Evolutionary conservation across 2,888 invertebrate genomes (phyloP).

Genomic region (Galerucella nymphaeae): DNA sequence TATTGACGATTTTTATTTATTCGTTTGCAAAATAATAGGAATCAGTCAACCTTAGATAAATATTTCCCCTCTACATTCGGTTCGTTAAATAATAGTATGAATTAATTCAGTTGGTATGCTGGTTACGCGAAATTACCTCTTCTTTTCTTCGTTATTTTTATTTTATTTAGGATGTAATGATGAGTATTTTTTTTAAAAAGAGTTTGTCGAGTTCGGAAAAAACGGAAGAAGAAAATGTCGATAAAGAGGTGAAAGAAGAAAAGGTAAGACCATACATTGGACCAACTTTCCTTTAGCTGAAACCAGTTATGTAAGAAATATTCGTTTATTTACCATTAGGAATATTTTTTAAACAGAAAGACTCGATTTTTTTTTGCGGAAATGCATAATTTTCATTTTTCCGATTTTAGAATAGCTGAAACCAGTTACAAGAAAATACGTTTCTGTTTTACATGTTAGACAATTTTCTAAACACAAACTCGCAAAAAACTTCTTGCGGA

Average conservation of each 20-base stretch:
- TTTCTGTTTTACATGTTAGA: too few species aligned
- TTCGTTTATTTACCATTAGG: too few species aligned
- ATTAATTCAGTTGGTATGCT: slow-evolving; percentile 21
- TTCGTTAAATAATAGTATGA: slow-evolving; percentile 24
- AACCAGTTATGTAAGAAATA: too few species aligned
- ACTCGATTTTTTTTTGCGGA: too few species aligned
- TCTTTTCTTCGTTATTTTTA: background rate
- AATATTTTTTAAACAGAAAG: too few species aligned
- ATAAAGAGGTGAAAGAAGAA: slow-evolving; percentile 1
- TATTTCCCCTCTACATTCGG: slow-evolving; percentile 27
- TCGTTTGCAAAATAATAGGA: slow-evolving; percentile 34
- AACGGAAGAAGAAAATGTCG: background rate
- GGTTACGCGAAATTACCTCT: slow-evolving; percentile 24
- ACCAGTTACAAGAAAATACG: too few species aligned
- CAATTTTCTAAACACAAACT: too few species aligned
- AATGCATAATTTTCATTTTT: too few species aligned
- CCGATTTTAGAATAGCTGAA: too few species aligned
- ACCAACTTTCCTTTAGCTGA: too few species aligned
- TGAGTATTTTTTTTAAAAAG: slow-evolving; percentile 21
- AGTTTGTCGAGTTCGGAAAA: background rate
- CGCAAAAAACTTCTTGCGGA: too few species aligned
- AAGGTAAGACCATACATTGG: too few species aligned
- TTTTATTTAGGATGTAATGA: background rate
- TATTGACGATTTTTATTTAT: slow-evolving; percentile 33
- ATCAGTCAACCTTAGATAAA: slow-evolving; percentile 35